Percentiles rank a stretch among this genome's conserved stretches.
phyloP scores from a whole-genome alignment of 2,797 vertebrate genomes.

The Bufotes viridis region DNA sequence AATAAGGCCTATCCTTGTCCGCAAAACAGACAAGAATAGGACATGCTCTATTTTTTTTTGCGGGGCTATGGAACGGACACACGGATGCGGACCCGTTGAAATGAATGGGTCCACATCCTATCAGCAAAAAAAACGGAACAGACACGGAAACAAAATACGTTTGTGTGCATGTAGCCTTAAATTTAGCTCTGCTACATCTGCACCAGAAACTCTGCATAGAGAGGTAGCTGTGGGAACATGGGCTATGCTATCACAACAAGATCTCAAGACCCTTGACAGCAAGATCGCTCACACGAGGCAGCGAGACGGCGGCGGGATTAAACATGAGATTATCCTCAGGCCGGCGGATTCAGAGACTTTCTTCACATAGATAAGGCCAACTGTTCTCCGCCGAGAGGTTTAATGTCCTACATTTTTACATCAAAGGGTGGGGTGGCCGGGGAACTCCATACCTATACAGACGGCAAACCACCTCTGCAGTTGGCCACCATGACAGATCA shows the following conservation, averaged over 20 bases:
- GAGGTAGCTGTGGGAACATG: background rate
- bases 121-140: no score
- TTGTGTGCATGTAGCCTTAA: no score
- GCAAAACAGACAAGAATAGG: no score
- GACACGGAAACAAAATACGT: no score
- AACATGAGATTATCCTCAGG: background rate
- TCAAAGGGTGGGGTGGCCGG: background rate
- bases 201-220: background rate
- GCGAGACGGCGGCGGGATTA: background rate
- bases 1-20: no score
- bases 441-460: background rate
- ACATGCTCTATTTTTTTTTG: no score
- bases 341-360: background rate
- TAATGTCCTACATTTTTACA: background rate
- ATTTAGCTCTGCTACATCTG: constrained; percentile 5
- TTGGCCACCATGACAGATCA: no score
- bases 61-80: no score
- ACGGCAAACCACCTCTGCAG: no score
- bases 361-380: background rate
- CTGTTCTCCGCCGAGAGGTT: background rate
- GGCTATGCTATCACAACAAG: background rate
- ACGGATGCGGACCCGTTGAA: no score
- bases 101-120: no score
- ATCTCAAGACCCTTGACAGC: background rate
- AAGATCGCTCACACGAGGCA: background rate